Base-by-base conservation (phyloP, 2,113 vertebrate species). In the Nycticryphes semicollaris region DNA sequence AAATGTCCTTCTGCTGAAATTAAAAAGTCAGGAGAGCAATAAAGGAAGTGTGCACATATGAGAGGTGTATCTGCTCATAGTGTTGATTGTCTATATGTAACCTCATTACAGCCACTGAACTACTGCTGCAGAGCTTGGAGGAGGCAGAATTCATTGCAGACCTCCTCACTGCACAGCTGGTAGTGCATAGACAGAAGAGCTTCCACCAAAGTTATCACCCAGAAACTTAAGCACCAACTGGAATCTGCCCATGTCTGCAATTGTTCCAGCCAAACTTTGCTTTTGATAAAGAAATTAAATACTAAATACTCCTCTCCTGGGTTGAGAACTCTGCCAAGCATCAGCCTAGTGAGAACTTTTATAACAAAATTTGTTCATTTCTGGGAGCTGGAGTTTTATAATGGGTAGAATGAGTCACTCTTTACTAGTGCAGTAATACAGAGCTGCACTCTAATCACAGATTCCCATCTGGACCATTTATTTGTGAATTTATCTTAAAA, bases 401-500 rank as follows among this genome's bases (percentile, higher is more conserved):
- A 95, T 56, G 73, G 45, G 30, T 93, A 78, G 62, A 87, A 78
- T 91, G 82, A 96, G 56, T 97, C 89, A 93, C 43, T 90, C 91
- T 94, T 96, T 97, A 94, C 85, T 86, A 83, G 51, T 82, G 87
- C 27, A 87, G 48, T 57, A 94, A 93, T 60, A 94, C 53, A 78
- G n/a, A 92, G 50, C 70, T 93, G 35, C 5, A 28, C 54, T 72
- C 9, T 86, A 91, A 95, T 97, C 84, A 93, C 78, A 73, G 45
- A 73, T 73, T 95, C 67, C 92, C 89, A 89, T 92, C 92, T 95
- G 86, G 64, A 87, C 59, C 57, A 73, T 91, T 92, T 95, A 80
- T 85, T 86, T 93, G 7, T 87, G 89, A 89, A 41, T 92, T 94
- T 88, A 74, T 73, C 70, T 95, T 96, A 85, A 91, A 93, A 83